Evolutionary conservation across 2,797 vertebrate species (phyloP).

Genomic region (Sarcophilus harrisii): DNA sequence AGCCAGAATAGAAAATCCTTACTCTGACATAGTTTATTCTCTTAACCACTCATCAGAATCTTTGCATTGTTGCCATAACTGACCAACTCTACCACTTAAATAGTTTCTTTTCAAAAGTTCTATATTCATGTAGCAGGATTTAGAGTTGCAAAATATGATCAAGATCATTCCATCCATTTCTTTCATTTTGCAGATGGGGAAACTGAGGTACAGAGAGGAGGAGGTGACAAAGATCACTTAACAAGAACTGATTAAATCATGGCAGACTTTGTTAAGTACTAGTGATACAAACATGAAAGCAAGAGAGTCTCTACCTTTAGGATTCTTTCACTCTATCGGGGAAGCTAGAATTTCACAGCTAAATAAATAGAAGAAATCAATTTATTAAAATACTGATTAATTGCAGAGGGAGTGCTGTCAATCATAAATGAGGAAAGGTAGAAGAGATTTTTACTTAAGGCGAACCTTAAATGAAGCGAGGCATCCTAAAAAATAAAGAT

Average conservation of each 20-base stretch:
- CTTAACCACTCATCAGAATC: background rate
- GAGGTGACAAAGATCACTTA: background rate
- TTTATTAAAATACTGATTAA: background rate
- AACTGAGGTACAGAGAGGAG: background rate
- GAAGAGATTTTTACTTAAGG: background rate
- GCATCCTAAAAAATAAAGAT: background rate
- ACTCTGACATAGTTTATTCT: background rate
- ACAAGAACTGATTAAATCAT: background rate
- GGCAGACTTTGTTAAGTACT: background rate
- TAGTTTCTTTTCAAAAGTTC: background rate
- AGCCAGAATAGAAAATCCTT: background rate
- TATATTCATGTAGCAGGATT: background rate
- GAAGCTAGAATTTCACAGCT: background rate
- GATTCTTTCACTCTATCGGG: background rate
- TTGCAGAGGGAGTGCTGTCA: background rate
- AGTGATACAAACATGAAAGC: background rate
- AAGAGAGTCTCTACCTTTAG: background rate
- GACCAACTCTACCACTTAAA: background rate
- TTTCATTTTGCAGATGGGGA: background rate
- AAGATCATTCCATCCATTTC: background rate
- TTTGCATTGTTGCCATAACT: background rate
- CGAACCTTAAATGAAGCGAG: background rate
- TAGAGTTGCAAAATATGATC: background rate
- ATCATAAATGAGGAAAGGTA: background rate
- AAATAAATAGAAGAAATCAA: background rate